Evolutionary conservation across 2,113 vertebrate genomes (phyloP).

Genomic region (Puntigrus tetrazona): DNA sequence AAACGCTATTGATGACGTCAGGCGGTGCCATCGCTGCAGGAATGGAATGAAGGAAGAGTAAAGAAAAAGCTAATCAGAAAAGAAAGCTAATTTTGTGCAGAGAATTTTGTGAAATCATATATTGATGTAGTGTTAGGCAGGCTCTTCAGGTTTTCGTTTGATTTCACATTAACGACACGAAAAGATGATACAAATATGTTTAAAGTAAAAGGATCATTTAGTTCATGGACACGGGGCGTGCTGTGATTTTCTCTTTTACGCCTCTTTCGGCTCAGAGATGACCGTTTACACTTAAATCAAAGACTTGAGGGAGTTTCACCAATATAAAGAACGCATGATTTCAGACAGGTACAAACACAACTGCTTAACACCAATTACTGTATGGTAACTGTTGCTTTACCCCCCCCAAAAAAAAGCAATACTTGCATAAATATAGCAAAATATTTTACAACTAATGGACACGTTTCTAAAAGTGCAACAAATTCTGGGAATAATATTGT

Average conservation of each 20-base stretch:
- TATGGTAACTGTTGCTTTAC: conserved; percentile 7
- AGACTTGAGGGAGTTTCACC: background rate
- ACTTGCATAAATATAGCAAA: background rate
- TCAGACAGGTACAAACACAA: conserved; percentile 7
- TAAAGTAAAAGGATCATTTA: background rate
- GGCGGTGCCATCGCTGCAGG: background rate
- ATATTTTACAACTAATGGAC: background rate
- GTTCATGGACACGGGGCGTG: background rate
- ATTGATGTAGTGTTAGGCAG: conserved; percentile 58
- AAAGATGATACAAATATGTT: conserved; percentile 13
- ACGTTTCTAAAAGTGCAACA: conserved; percentile 1
- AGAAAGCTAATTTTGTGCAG: conserved; percentile 13
- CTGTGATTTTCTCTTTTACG: conserved; percentile 10
- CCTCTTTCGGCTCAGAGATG: background rate
- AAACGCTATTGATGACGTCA: background rate
- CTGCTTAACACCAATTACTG: background rate
- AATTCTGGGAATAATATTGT: conserved; percentile 62
- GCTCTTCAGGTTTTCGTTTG: conserved; percentile 50
- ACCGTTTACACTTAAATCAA: background rate
- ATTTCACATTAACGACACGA: conserved; percentile 20
- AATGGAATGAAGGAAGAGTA: background rate
- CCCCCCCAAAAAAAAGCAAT: conserved; percentile 36
- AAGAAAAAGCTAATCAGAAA: conserved; percentile 33
- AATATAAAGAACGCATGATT: conserved; percentile 9
- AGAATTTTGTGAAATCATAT: conserved; percentile 24